Evolutionary conservation across 1,140 invertebrate species (phyloP).

Genomic region (Tetragonula clypearis): DNA sequence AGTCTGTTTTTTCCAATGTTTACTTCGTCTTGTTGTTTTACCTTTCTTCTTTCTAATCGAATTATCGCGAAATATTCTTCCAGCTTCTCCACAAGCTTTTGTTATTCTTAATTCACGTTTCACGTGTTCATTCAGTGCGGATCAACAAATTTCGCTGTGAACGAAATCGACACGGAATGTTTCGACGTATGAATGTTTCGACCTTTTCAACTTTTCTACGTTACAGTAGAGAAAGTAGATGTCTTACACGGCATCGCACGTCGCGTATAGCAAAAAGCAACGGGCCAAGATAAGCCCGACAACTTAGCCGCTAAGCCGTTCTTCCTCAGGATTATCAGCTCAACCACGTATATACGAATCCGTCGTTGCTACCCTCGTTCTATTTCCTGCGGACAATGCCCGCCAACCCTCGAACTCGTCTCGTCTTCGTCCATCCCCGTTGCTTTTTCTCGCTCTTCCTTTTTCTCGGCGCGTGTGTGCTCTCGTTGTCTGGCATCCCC

Average conservation of each 20-base stretch:
- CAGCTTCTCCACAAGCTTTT: too few relatives aligned
- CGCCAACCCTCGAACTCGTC: constrained; percentile 39
- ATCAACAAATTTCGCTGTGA: too few relatives aligned
- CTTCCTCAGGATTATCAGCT: constrained; percentile 67
- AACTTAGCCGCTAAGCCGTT: constrained; percentile 68
- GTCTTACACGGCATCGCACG: constrained; percentile 14
- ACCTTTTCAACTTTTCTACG: too few relatives aligned
- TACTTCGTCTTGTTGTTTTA: not conserved
- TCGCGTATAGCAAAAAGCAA: constrained; percentile 58
- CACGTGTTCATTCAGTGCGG: too few relatives aligned
- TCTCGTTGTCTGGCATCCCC: constrained; percentile 71
- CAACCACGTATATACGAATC: constrained; percentile 36
- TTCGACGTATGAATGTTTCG: too few relatives aligned
- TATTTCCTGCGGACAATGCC: constrained; percentile 75
- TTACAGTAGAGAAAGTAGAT: too few relatives aligned
- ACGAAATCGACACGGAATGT: too few relatives aligned
- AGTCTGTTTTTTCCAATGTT: not conserved
- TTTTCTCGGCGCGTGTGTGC: constrained; percentile 26
- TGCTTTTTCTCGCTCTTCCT: not conserved
- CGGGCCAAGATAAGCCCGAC: constrained; percentile 64
- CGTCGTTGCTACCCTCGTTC: constrained; percentile 66
- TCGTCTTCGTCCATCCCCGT: constrained; percentile 42
- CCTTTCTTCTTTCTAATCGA: not conserved
- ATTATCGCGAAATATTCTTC: not conserved
- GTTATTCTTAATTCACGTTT: too few relatives aligned